Base-by-base conservation (phyloP, 2,113 vertebrate species). In the Paramisgurnus dabryanus region DNA sequence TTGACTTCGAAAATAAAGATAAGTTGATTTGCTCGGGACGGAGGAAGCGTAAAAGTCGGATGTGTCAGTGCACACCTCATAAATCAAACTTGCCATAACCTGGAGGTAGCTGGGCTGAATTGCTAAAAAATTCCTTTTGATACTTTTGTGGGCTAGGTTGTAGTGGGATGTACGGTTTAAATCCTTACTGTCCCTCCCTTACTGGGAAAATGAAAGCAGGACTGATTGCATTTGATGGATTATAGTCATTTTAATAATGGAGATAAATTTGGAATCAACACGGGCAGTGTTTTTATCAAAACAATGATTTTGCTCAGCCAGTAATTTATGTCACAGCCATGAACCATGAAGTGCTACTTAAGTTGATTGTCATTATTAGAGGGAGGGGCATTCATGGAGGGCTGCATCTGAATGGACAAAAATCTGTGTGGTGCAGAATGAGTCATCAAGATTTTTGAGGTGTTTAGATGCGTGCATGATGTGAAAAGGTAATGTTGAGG, bases 191-290 rank as follows among this genome's bases (percentile, higher is more conserved):
- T 39, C 27, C 10, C 45, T 66, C 43, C 13, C 7, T 75, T 49
- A 34, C 41, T 34, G 18, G 17, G 4, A 55, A 55, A n/a, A 10
- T 47, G 7, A 41, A 47, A 15, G 6, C 61, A 8, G 47, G 45
- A 50, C 45, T 53, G 49, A 66, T 77, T 77, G 9, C 5, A 47
- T 66, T 77, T 77, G 47, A 77, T 77, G 47, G 47, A 77, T 53
- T 77, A 66, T 55, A 66, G 61, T 77, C 8, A 77, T 77, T 77
- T 77, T 41, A 66, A 66, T 66, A 77, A 77, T 55, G 63, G 75
- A 77, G 61, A 41, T 77, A 77, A 77, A 77, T 77, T 66, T 77
- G 63, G 74, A 76, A 3, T 40, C 61, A 61, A 75, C 72, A 61
- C 6, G 3, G n/a, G 40, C 45, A 53, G 58, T 18, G 0, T 76